phyloP scores from a whole-genome alignment of 1,140 invertebrate species.

The Venturia canescens region DNA sequence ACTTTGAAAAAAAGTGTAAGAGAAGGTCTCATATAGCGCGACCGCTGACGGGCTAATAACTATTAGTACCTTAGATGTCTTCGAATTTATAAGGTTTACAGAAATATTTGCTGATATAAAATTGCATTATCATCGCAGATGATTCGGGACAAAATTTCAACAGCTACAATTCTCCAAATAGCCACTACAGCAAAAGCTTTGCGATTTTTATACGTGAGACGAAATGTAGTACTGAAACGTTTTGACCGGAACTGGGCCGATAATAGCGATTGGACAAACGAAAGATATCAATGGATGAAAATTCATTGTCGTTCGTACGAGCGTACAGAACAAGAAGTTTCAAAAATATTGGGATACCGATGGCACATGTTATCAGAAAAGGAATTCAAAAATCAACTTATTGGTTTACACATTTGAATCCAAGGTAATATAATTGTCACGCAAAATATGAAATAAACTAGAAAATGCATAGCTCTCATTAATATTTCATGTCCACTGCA shows the following conservation, averaged over 20 bases:
- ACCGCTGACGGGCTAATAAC: too few relatives aligned
- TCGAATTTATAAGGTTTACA: too few relatives aligned
- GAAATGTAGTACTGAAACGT: slow-evolving; percentile 84
- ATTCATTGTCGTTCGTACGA: slow-evolving; percentile 81
- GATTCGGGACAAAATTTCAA: slow-evolving; percentile 88
- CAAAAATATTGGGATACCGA: slow-evolving; percentile 81
- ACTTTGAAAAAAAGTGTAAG: too few relatives aligned
- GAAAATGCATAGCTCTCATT: too few relatives aligned
- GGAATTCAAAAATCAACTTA: slow-evolving; percentile 79
- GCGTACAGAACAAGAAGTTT: slow-evolving; percentile 82
- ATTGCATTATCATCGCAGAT: slow-evolving; percentile 75
- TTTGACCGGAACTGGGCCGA: slow-evolving; percentile 82
- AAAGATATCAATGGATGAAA: slow-evolving; percentile 84
- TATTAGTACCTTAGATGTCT: too few relatives aligned
- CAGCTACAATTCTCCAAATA: slow-evolving; percentile 86
- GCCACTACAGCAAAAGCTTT: slow-evolving; percentile 82
- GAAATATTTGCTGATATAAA: not conserved
- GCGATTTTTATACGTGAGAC: slow-evolving; percentile 81
- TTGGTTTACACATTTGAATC: slow-evolving; percentile 64
- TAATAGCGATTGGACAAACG: slow-evolving; percentile 82
- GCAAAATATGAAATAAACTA: too few relatives aligned
- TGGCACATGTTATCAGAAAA: slow-evolving; percentile 87
- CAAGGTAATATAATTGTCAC: too few relatives aligned
- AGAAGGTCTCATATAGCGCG: too few relatives aligned
- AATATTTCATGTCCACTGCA: too few relatives aligned